These are phyloP conservation scores for Salpingus planirostris DNA, from an alignment of 2,888 invertebrate species.

Conservation along the genomic window DNA sequence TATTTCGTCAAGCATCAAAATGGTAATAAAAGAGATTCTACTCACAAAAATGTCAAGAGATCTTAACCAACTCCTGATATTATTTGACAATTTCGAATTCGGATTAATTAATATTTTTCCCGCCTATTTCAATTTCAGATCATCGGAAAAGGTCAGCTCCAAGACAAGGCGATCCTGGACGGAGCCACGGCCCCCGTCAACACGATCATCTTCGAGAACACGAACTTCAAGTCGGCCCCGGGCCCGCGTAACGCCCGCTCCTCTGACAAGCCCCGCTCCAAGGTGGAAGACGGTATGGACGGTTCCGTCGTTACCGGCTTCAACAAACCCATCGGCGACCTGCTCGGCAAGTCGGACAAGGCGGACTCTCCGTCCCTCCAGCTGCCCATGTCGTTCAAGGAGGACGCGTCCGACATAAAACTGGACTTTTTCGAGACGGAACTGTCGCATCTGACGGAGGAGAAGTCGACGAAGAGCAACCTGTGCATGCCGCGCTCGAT, in stretches of 20 bases:
- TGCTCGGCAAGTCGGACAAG: conserved; percentile 37
- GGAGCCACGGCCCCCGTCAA: conserved; percentile 73
- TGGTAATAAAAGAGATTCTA: too few relatives aligned
- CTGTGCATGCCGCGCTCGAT: conserved; percentile 48
- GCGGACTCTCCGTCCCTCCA: conserved; percentile 31
- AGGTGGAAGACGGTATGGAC: conserved; percentile 47
- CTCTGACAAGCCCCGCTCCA: conserved; percentile 51
- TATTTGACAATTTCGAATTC: too few relatives aligned
- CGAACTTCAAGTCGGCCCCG: conserved; percentile 74
- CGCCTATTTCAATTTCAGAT: conserved; percentile 24
- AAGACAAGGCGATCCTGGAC: conserved; percentile 52
- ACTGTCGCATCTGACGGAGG: conserved; percentile 64
- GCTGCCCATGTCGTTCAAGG: conserved; percentile 66
- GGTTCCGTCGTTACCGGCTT: conserved; percentile 39
- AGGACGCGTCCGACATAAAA: conserved; percentile 79
- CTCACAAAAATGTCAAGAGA: too few relatives aligned
- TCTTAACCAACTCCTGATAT: too few relatives aligned
- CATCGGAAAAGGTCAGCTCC: conserved; percentile 28
- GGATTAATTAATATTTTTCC: too few relatives aligned
- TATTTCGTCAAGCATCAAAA: too few relatives aligned
- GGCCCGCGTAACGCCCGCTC: conserved; percentile 41
- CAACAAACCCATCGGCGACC: conserved; percentile 41
- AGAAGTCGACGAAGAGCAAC: conserved; percentile 49
- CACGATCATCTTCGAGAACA: conserved; percentile 86
- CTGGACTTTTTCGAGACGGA: conserved; percentile 87